phyloP scores from a whole-genome alignment of 2,888 invertebrate genomes.

The Chrysotoxum bicinctum region DNA sequence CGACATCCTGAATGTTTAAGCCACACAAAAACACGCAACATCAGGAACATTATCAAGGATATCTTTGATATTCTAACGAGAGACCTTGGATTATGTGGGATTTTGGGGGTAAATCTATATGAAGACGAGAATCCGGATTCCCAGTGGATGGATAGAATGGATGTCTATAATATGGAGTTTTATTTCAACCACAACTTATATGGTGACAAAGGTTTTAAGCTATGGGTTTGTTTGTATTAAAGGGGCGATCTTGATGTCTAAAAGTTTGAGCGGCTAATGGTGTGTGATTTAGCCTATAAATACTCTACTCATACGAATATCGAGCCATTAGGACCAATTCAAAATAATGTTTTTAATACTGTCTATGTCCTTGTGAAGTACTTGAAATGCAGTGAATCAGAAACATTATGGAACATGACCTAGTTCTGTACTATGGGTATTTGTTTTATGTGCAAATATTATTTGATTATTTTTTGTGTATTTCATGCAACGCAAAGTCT shows the following conservation, averaged over 20 bases:
- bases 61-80: conserved; percentile 9
- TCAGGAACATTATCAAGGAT: neutral
- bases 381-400: neutral
- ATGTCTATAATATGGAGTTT: neutral
- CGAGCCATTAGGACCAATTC: neutral
- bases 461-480: no score
- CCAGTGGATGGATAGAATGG: neutral
- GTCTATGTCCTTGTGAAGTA: neutral
- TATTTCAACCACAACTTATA: neutral
- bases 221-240: neutral
- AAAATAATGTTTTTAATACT: neutral
- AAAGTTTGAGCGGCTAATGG: neutral
- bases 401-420: neutral
- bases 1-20: conserved; percentile 14
- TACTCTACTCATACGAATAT: neutral
- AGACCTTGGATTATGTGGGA: conserved; percentile 23
- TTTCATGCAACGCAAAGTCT: no score
- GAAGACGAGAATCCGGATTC: neutral
- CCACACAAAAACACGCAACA: neutral
- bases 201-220: conserved; percentile 1
- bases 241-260: neutral
- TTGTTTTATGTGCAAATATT: no score
- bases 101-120: neutral
- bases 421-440: neutral
- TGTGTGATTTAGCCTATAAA: neutral